Evolutionary conservation across 2,797 vertebrate genomes (phyloP).

Genomic region (Mormyrops boulengeri): DNA sequence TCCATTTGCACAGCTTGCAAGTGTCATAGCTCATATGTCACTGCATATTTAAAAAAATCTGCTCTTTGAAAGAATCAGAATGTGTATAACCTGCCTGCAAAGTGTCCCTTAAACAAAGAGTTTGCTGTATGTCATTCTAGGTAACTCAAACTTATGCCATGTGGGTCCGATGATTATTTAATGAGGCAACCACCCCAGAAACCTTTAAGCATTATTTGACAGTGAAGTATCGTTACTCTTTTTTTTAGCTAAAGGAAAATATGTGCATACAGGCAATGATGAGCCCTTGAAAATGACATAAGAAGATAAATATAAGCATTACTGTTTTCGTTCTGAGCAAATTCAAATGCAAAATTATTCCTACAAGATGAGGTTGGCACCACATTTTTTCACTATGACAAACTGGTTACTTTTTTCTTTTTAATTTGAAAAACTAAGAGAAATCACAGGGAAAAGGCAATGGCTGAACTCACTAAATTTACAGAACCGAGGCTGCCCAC

Average conservation of each 20-base stretch:
- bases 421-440: not conserved
- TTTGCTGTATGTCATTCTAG: slow-evolving; percentile 3
- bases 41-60: not conserved
- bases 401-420: not conserved
- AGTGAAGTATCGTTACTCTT: not conserved
- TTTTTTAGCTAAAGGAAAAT: not conserved
- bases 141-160: not conserved
- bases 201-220: not conserved
- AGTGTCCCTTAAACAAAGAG: not conserved
- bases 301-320: not conserved
- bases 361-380: not conserved
- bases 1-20: not conserved
- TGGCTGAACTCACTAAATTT: not conserved
- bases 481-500: not conserved
- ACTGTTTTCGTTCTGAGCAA: not conserved
- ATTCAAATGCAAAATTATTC: slow-evolving; percentile 1
- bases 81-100: not conserved
- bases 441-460: not conserved
- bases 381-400: not conserved
- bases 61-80: slow-evolving; percentile 2
- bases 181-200: not conserved
- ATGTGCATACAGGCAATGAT: not conserved
- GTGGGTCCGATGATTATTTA: not conserved
- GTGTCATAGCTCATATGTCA: not conserved
- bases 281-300: not conserved